Evolutionary conservation across 2,113 vertebrate species (phyloP), one percentile per base, ranked within the genome.

Genomic region (Nicator chloris): DNA sequence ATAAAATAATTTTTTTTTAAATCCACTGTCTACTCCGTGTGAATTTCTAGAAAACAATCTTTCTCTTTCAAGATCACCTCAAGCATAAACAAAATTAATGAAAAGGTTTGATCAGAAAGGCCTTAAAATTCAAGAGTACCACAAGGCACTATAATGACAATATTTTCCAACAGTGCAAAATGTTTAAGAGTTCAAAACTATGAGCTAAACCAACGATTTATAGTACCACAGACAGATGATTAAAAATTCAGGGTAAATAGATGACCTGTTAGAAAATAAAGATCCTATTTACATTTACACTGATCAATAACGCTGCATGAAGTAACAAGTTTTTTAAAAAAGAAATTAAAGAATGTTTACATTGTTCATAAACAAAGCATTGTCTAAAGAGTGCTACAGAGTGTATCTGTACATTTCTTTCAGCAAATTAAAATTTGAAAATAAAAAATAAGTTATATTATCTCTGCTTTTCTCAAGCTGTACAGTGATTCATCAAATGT

Each of bases 191-290:
- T 66, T 90, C 28, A 91, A 92, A 93, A 77, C 27, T 88, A 26
- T 53, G 81, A 70, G 17, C 50, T 84, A 30, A 47, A 51, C 8
- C 6, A 88, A 78, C 1, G 2, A 57, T 75, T 82, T 79, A 8
- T 82, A 45, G 84, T 94, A 45, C 49, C 14, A 79, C 6, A 56
- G 60, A 76, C 10, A 88, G 56, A 66, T 53, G 39, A 85, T 84
- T 90, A 68, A 23, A 82, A 91, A 96, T 93, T 88, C 57, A 77
- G 54, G 15, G 16, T 82, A 56, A 95, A 88, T 60, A 86, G 64
- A 91, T 39, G 59, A 92, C 28, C 28, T 91, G 40, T 73, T 96
- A 90, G 80, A 93, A 96, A 82, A 80, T 63, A 88, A 88, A 92
- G 19, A 79, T 65, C 13, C 23, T 53, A 72, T 92, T 95, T 96